Base-by-base conservation (phyloP, 2,888 invertebrate species). In the Lomographa bimaculata region DNA sequence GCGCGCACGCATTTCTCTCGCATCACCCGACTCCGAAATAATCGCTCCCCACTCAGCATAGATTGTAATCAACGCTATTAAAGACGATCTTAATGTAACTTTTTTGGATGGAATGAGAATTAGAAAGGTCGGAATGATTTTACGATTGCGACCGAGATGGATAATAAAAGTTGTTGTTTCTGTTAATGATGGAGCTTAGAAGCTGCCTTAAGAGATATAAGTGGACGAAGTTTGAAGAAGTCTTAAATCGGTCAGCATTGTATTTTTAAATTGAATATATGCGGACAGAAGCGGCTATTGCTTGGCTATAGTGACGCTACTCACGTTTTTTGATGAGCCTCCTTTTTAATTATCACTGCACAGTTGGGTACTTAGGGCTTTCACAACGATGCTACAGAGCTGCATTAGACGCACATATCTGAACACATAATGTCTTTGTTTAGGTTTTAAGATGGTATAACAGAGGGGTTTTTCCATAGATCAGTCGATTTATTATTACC, bases 11-110 rank as follows among this genome's bases (percentile, higher is more conserved):
- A 82, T 85, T 81, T 79, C 80, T 74, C 77, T 74, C 71, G 68
- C 78, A 77, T 79, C 80, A 73, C 71, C 79, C 81, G 82, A 76
- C 83, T 78, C 79, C 71, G 71, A 80, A 87, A 86, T 87, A 83
- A 86, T 86, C 87, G 81, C 79, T 80, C 79, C 73, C 79, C 85
- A 86, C 87, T 86, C 85, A 82, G 71, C 79, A 77, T 79, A 85
- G 86, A 87, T 86, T 78, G 82, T 87, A 85, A 89, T 89, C 87
- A 84, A 79, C 69, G 73, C 85, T 85, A 86, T 87, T 86, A 87
- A 74, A 81, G 74, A 77, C 62, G 64, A 69, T 79, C 79, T 81
- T 86, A 84, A 84, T 82, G 85, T 81, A 75, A 71, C 71, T 79
- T 81, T 80, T 84, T 83, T 78, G 60, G 66, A 64, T 57, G 63